phyloP scores from a whole-genome alignment of 2,113 vertebrate genomes.

The Hippocampus guttulatus region DNA sequence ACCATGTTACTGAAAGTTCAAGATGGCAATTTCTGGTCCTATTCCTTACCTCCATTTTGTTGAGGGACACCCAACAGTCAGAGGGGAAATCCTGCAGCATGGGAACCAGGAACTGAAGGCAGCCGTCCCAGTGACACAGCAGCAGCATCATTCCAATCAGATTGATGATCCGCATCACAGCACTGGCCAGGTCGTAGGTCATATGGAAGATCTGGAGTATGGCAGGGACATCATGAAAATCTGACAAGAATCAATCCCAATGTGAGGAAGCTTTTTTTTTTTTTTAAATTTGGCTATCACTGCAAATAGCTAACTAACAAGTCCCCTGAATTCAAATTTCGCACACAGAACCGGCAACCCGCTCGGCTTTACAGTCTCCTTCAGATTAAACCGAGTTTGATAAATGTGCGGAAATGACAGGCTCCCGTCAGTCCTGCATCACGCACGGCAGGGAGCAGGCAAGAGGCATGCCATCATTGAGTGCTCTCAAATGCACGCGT shows the following conservation, averaged over 20 bases:
- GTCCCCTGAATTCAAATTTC: background rate
- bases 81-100: slow-evolving; percentile 97
- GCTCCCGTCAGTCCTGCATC: slow-evolving; percentile 41
- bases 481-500: slow-evolving; percentile 16
- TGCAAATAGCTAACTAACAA: slow-evolving; percentile 3
- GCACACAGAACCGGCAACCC: slow-evolving; percentile 10
- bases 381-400: slow-evolving; percentile 42
- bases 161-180: slow-evolving; percentile 93
- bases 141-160: slow-evolving; percentile 97
- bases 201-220: slow-evolving; percentile 90
- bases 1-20: background rate
- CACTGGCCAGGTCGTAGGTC: slow-evolving; percentile 96
- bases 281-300: background rate
- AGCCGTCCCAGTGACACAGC: slow-evolving; percentile 96
- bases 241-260: background rate
- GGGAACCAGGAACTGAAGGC: slow-evolving; percentile 95
- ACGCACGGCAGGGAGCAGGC: slow-evolving; percentile 48
- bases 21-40: background rate
- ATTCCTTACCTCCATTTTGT: slow-evolving; percentile 89
- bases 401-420: slow-evolving; percentile 48
- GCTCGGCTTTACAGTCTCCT: slow-evolving; percentile 15
- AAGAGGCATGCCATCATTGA: slow-evolving; percentile 57
- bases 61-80: slow-evolving; percentile 96
- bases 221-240: slow-evolving; percentile 8
- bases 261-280: background rate